phyloP scores from a whole-genome alignment of 2,888 invertebrate genomes.

The Eumerus sabulonum region DNA sequence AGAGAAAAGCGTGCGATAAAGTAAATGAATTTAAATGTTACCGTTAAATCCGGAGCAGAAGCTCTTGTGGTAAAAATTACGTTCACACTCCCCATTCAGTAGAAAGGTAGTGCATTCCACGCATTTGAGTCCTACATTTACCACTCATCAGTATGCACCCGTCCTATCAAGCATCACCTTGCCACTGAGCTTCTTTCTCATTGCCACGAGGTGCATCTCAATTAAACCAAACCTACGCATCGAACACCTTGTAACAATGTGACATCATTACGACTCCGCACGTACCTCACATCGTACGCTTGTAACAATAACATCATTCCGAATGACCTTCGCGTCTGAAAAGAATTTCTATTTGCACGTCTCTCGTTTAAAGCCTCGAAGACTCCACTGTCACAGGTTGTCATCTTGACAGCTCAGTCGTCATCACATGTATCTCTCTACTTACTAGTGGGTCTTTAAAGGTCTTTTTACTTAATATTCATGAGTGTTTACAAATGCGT shows the following conservation, averaged over 20 bases:
- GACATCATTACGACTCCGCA: constrained; percentile 42
- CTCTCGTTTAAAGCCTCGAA: not conserved
- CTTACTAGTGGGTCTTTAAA: constrained; percentile 2
- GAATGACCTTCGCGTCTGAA: constrained; percentile 52
- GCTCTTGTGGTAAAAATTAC: too few species aligned
- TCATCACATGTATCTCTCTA: too few species aligned
- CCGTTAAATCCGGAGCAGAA: too few species aligned
- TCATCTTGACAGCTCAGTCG: too few species aligned
- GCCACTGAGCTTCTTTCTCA: constrained; percentile 7
- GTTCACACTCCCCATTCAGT: too few species aligned
- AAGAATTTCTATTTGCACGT: constrained; percentile 42
- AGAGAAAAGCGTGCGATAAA: too few species aligned
- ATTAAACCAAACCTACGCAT: constrained; percentile 47
- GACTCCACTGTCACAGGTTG: not conserved
- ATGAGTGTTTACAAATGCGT: constrained; percentile 15
- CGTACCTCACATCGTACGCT: constrained; percentile 16
- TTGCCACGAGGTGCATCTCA: constrained; percentile 22
- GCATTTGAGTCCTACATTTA: not conserved
- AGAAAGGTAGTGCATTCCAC: too few species aligned
- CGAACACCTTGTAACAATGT: constrained; percentile 20
- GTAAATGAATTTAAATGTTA: too few species aligned
- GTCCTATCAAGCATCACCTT: constrained; percentile 1
- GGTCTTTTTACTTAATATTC: constrained; percentile 17
- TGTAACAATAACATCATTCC: constrained; percentile 62
- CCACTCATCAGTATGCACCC: constrained; percentile 22